These are phyloP conservation scores for Pseudanteris insignis DNA, from an alignment of 2,888 invertebrate genomes.

Conservation along the genomic window DNA sequence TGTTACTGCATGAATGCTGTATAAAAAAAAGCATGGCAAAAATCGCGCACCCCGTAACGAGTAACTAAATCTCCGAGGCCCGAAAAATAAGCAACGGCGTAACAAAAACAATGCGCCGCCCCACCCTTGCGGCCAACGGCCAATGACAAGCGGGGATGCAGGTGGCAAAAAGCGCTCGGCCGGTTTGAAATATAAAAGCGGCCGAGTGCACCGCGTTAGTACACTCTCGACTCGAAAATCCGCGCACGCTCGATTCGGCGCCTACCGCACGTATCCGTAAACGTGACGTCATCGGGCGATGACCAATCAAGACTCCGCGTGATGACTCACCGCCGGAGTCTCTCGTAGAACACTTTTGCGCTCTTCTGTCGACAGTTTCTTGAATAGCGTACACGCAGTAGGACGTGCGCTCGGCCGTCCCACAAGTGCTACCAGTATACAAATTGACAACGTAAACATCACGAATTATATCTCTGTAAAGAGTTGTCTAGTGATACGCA, in stretches of 20 bases:
- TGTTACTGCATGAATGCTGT: too few relatives aligned
- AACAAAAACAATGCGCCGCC: too few relatives aligned
- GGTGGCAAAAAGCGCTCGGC: slow-evolving; percentile 2
- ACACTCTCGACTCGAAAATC: slow-evolving; percentile 4
- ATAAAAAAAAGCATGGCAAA: too few relatives aligned
- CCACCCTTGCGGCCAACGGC: too few relatives aligned
- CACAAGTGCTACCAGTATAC: background rate
- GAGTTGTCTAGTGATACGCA: background rate
- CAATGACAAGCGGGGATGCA: too few relatives aligned
- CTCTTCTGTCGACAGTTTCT: slow-evolving; percentile 13
- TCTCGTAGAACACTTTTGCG: slow-evolving; percentile 22
- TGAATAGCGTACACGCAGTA: background rate
- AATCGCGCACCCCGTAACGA: too few relatives aligned
- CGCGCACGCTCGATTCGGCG: slow-evolving; percentile 19
- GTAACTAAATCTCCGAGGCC: too few relatives aligned
- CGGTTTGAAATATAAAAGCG: slow-evolving; percentile 4
- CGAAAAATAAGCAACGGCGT: too few relatives aligned
- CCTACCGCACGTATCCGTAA: slow-evolving; percentile 7
- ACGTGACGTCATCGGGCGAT: slow-evolving; percentile 38
- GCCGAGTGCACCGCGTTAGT: slow-evolving; percentile 6
- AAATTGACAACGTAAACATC: background rate
- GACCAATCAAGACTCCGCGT: slow-evolving; percentile 36
- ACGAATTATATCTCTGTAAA: background rate
- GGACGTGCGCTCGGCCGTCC: slow-evolving; percentile 3
- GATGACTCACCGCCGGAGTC: slow-evolving; percentile 37